phyloP scores from a whole-genome alignment of 2,888 invertebrate genomes.

The Stomorhina lunata region DNA sequence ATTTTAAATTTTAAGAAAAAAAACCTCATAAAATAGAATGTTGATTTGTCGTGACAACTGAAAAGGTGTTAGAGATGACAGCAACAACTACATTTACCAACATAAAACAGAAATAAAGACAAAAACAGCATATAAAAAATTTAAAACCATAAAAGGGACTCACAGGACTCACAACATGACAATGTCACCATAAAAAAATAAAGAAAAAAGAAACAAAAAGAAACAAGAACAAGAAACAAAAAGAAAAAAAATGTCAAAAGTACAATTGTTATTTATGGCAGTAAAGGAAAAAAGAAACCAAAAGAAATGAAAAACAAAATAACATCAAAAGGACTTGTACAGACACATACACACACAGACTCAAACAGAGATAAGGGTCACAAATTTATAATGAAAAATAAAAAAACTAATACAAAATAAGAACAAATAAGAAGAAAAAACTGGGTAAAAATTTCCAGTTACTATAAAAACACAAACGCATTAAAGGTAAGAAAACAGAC shows the following conservation, averaged over 20 bases:
- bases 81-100: neutral
- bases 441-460: conserved; percentile 1
- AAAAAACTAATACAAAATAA: neutral
- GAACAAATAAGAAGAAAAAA: conserved; percentile 2
- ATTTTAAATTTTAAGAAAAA: no score
- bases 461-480: conserved; percentile 39
- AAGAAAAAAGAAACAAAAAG: conserved; percentile 52
- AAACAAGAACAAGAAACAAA: conserved; percentile 59
- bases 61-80: conserved; percentile 59
- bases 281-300: conserved; percentile 55
- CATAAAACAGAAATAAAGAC: neutral
- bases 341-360: conserved; percentile 34
- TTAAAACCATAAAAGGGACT: conserved; percentile 28
- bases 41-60: conserved; percentile 53
- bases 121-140: conserved; percentile 46
- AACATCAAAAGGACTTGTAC: conserved; percentile 67
- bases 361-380: conserved; percentile 24
- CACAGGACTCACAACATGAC: conserved; percentile 26
- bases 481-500: conserved; percentile 41
- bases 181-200: conserved; percentile 23
- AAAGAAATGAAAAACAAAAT: conserved; percentile 6
- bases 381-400: neutral
- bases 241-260: conserved; percentile 68
- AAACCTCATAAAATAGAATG: conserved; percentile 18
- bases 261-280: conserved; percentile 74